Evolutionary conservation across 2,888 invertebrate genomes (phyloP).

Genomic region (Allolobophora icterica): DNA sequence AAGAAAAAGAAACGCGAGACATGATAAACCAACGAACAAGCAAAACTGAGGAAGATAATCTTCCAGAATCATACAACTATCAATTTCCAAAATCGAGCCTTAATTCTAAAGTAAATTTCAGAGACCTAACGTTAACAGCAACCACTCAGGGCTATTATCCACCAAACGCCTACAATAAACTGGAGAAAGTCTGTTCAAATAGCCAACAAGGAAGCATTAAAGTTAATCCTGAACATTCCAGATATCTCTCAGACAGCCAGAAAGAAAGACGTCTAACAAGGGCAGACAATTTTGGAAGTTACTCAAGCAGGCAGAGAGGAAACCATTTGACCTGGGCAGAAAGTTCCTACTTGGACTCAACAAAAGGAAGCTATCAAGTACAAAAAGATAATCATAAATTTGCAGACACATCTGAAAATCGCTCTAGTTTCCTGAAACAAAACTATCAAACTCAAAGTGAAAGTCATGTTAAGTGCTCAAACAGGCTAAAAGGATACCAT

Average conservation of each 20-base stretch:
- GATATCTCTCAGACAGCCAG: conserved; percentile 3
- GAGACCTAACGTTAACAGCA: neutral
- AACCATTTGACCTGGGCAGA: neutral
- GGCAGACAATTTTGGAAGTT: neutral
- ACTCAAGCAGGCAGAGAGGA: neutral
- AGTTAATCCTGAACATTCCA: neutral
- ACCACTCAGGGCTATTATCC: neutral
- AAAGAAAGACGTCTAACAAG: neutral
- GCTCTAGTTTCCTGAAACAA: neutral
- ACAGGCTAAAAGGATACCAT: neutral
- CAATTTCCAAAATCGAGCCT: neutral
- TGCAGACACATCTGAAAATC: neutral
- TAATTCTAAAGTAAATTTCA: neutral
- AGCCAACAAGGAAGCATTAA: neutral
- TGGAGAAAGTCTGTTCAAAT: neutral
- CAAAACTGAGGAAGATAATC: too few relatives aligned
- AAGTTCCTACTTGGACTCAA: conserved; percentile 3
- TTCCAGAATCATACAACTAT: too few relatives aligned
- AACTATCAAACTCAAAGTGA: neutral
- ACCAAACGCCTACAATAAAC: neutral
- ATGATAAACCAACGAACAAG: too few relatives aligned
- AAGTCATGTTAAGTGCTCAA: neutral
- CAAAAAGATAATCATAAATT: neutral
- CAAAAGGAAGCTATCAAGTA: neutral
- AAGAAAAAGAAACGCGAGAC: too few relatives aligned